Evolutionary conservation across 1,140 invertebrate genomes (phyloP).

Genomic region (Sitophilus oryzae): DNA sequence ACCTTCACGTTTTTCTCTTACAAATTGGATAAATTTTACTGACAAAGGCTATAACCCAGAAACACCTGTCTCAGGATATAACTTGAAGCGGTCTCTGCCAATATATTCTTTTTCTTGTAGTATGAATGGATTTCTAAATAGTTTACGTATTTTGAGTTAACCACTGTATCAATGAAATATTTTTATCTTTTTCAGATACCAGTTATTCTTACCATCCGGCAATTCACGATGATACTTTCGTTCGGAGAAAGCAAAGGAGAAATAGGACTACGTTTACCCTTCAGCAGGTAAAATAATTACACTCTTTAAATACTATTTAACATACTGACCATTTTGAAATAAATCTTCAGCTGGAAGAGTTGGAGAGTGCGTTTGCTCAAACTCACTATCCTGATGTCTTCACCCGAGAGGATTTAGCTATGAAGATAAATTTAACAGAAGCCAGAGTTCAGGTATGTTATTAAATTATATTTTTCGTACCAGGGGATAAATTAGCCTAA

Average conservation of each 20-base stretch:
- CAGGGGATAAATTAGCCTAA: no score
- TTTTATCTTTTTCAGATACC: constrained; percentile 61
- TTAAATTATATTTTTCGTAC: not conserved
- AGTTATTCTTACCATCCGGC: constrained; percentile 87
- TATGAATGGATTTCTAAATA: no score
- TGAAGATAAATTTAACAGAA: constrained; percentile 97
- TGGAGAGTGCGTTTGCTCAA: constrained; percentile 94
- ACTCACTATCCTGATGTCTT: constrained; percentile 99
- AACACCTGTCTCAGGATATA: no score
- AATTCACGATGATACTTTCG: constrained; percentile 96
- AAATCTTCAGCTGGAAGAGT: constrained; percentile 74
- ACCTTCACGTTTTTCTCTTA: no score
- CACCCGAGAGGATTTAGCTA: constrained; percentile 94
- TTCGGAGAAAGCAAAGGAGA: constrained; percentile 87
- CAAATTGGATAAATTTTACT: no score
- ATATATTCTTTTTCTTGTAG: no score
- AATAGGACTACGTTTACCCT: constrained; percentile 96
- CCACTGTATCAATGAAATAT: not conserved
- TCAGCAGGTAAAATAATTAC: constrained; percentile 66
- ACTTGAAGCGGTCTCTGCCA: no score
- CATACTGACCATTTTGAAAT: not conserved
- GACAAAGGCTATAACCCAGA: no score
- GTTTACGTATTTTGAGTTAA: no score
- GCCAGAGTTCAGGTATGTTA: constrained; percentile 89
- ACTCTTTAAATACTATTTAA: not conserved